Conservation (phyloP, 2,888 invertebrate genomes). For the Fragum sueziense region DNA sequence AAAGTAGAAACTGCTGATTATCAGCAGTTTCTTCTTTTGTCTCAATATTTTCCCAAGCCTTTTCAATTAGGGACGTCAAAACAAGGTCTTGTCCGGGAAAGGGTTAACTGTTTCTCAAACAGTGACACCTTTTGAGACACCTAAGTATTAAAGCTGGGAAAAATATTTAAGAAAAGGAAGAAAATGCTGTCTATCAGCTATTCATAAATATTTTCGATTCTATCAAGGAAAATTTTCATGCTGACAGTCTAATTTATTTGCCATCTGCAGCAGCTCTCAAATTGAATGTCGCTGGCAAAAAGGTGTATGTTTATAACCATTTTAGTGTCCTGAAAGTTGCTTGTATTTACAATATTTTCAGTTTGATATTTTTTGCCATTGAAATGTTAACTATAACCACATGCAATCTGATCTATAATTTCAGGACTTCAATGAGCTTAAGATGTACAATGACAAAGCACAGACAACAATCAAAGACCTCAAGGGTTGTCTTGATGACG, state of each 20-base stretch:
- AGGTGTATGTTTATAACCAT: background rate
- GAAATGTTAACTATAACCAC: too few species aligned
- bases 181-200: background rate
- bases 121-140: background rate
- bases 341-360: background rate
- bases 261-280: too few species aligned
- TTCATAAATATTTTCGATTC: background rate
- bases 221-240: too few species aligned
- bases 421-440: constrained; percentile 71
- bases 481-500: constrained; percentile 69
- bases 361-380: background rate
- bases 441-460: constrained; percentile 70
- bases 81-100: too few species aligned
- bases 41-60: too few species aligned
- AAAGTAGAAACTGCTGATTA: too few species aligned
- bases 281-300: too few species aligned
- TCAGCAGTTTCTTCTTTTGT: too few species aligned
- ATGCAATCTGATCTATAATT: background rate
- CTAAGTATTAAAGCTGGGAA: background rate
- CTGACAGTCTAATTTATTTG: too few species aligned
- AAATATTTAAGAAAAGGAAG: background rate
- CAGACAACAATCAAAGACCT: constrained; percentile 72
- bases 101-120: too few species aligned
- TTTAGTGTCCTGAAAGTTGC: background rate
- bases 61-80: too few species aligned